Evolutionary conservation across 2,888 invertebrate genomes (phyloP).

Genomic region (Lasius platythorax): DNA sequence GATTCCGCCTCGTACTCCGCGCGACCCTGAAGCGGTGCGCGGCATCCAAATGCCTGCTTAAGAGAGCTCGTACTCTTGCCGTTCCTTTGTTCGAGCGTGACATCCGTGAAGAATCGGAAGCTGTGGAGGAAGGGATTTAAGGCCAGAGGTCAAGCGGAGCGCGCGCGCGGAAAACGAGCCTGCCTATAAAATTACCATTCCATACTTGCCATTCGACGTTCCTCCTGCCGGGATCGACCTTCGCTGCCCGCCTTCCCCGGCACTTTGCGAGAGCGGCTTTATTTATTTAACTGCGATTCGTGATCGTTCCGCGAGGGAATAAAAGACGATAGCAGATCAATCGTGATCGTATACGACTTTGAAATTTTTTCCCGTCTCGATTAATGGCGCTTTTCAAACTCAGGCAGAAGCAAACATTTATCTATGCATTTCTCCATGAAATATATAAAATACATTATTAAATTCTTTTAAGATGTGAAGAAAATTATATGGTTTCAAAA

Average conservation of each 20-base stretch:
- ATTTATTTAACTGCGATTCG: constrained; percentile 46
- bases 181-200: constrained; percentile 65
- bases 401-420: no score
- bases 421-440: not conserved
- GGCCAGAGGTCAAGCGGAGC: constrained; percentile 56
- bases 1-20: constrained; percentile 52
- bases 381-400: not conserved
- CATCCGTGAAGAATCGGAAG: constrained; percentile 71
- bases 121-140: constrained; percentile 52
- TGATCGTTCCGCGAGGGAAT: constrained; percentile 12
- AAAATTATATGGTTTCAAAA: constrained; percentile 27
- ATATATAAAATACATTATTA: not conserved
- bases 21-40: constrained; percentile 58
- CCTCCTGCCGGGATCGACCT: not conserved
- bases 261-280: constrained; percentile 9
- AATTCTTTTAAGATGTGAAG: not conserved
- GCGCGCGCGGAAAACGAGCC: constrained; percentile 59
- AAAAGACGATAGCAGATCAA: constrained; percentile 27
- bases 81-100: constrained; percentile 69
- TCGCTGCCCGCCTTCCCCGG: not conserved
- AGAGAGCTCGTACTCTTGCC: constrained; percentile 57
- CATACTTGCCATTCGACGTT: constrained; percentile 28
- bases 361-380: not conserved
- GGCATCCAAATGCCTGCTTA: constrained; percentile 71
- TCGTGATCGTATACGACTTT: constrained; percentile 10